phyloP scores from a whole-genome alignment of 2,888 invertebrate species.

The Eristalinus sepulchralis region DNA sequence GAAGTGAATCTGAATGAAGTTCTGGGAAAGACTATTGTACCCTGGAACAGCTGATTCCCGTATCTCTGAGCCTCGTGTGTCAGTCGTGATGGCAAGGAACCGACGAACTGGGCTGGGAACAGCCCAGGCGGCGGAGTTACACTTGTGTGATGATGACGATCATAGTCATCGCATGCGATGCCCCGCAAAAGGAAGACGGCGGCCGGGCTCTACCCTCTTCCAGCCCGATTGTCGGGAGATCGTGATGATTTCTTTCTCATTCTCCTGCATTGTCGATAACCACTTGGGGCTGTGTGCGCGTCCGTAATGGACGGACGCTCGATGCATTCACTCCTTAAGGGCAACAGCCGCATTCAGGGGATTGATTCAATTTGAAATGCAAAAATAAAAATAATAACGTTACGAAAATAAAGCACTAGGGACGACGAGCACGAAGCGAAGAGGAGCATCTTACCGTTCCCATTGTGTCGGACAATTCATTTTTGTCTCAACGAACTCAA shows the following conservation, averaged over 20 bases:
- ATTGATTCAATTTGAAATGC: constrained; percentile 70
- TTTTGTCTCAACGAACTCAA: constrained; percentile 23
- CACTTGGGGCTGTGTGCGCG: constrained; percentile 47
- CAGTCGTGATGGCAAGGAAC: constrained; percentile 53
- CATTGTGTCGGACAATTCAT: constrained; percentile 54
- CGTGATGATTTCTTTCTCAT: constrained; percentile 66
- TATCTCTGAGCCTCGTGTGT: constrained; percentile 9
- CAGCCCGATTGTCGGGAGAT: constrained; percentile 59
- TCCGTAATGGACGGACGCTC: constrained; percentile 48
- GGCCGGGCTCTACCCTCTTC: not conserved
- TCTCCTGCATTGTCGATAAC: constrained; percentile 20
- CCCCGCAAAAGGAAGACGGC: not conserved
- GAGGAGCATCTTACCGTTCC: constrained; percentile 24
- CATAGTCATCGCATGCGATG: constrained; percentile 24
- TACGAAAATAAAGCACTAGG: constrained; percentile 27
- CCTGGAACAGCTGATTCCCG: constrained; percentile 59
- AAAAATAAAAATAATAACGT: constrained; percentile 68
- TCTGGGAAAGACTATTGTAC: constrained; percentile 69
- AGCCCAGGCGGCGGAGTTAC: constrained; percentile 40
- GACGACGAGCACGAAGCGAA: constrained; percentile 6
- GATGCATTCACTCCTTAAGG: constrained; percentile 19
- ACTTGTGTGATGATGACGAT: constrained; percentile 39
- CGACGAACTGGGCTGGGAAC: constrained; percentile 65
- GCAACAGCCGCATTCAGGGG: constrained; percentile 25
- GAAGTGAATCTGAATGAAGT: constrained; percentile 62